Evolutionary conservation across 2,888 invertebrate species (phyloP).

Genomic region (Epistrophella euchroma): DNA sequence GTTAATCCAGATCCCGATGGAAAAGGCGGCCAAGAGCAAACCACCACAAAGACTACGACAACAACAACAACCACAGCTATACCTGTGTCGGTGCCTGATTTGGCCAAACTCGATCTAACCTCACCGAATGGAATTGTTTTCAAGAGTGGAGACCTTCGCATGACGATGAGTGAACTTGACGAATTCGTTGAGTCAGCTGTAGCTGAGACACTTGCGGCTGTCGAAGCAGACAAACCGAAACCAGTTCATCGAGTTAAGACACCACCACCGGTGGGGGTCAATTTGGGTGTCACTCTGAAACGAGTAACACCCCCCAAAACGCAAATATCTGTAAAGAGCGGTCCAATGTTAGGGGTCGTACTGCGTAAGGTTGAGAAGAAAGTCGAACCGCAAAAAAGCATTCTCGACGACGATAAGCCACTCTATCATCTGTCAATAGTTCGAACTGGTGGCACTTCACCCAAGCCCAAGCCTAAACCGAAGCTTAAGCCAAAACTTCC

Average conservation of each 20-base stretch:
- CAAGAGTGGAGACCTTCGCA: conserved; percentile 72
- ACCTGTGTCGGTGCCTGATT: conserved; percentile 79
- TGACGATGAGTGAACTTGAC: conserved; percentile 73
- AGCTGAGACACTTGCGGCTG: conserved; percentile 78
- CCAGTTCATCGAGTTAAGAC: conserved; percentile 81
- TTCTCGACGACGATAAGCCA: conserved; percentile 83
- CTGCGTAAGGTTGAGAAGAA: conserved; percentile 83
- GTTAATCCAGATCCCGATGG: conserved; percentile 72
- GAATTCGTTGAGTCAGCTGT: conserved; percentile 77
- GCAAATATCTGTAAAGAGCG: conserved; percentile 81
- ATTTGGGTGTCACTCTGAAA: conserved; percentile 81
- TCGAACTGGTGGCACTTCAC: conserved; percentile 79
- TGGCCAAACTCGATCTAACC: conserved; percentile 81
- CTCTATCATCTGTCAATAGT: conserved; percentile 83
- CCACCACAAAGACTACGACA: conserved; percentile 68
- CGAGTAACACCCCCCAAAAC: conserved; percentile 81
- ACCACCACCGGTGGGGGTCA: conserved; percentile 82
- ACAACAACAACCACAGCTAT: conserved; percentile 72
- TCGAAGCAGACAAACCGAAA: conserved; percentile 76
- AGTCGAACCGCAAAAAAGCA: conserved; percentile 81
- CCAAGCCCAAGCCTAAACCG: conserved; percentile 77
- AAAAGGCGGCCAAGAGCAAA: conserved; percentile 70
- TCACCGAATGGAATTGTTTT: conserved; percentile 76
- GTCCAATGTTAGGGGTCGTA: conserved; percentile 83
- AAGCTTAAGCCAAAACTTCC: conserved; percentile 80